Percentiles rank a stretch among this genome's conserved stretches.
Conservation (phyloP, 2,888 invertebrate species). For the Drosophila histrio region DNA sequence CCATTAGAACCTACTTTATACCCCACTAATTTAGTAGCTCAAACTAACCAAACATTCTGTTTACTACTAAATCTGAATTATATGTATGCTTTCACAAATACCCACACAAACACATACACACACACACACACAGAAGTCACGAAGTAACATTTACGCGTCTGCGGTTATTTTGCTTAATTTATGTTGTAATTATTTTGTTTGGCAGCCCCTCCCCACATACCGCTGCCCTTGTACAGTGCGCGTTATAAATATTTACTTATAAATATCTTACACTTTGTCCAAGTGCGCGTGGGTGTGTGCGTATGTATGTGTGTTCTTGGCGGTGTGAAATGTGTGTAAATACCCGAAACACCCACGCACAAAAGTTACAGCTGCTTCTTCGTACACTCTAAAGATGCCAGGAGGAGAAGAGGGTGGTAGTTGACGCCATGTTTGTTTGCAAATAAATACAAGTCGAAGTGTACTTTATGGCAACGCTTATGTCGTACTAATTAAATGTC, state of each 20-base stretch:
- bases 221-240: slow-evolving; percentile 3
- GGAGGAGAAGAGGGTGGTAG: neutral
- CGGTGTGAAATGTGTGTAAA: slow-evolving; percentile 67
- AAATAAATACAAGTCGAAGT: slow-evolving; percentile 70
- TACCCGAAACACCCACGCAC: slow-evolving; percentile 44
- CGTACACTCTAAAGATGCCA: neutral
- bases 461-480: slow-evolving; percentile 66
- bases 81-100: slow-evolving; percentile 25
- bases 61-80: slow-evolving; percentile 23
- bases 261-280: slow-evolving; percentile 66
- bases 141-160: slow-evolving; percentile 64
- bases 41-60: slow-evolving; percentile 6
- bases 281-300: slow-evolving; percentile 28
- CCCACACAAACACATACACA: neutral
- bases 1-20: neutral
- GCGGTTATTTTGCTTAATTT: slow-evolving; percentile 72
- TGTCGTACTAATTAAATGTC: slow-evolving; percentile 73
- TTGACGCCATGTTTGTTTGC: slow-evolving; percentile 57
- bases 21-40: neutral
- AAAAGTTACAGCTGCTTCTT: slow-evolving; percentile 33
- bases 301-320: slow-evolving; percentile 30
- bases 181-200: slow-evolving; percentile 72
- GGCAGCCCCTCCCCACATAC: neutral
- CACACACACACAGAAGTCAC: slow-evolving; percentile 48
- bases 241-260: slow-evolving; percentile 68